A percentile compares a stretch with the other conserved stretches of the same genome.
phyloP scores from a whole-genome alignment of 2,113 vertebrate genomes.

The Speoplatyrhinus poulsoni region DNA sequence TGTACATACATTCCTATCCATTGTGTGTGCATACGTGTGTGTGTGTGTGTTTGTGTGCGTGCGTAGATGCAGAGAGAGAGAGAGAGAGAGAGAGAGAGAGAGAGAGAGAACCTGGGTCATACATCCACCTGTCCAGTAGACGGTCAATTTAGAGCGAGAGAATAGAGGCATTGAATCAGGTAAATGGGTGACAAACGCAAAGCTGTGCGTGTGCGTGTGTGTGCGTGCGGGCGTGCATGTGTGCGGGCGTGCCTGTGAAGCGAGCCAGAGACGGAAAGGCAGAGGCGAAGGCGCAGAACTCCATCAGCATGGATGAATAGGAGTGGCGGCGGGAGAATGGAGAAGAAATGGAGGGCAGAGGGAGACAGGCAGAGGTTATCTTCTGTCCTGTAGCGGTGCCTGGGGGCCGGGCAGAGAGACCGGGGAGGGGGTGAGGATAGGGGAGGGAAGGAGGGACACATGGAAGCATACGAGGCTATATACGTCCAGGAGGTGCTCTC shows the following conservation, averaged over 20 bases:
- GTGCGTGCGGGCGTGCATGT: slow-evolving; percentile 27
- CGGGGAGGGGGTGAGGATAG: not conserved
- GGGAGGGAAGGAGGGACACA: slow-evolving; percentile 6
- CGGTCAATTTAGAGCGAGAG: slow-evolving; percentile 66
- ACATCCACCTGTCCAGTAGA: slow-evolving; percentile 66
- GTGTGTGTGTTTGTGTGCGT: slow-evolving; percentile 27
- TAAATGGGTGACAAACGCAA: slow-evolving; percentile 63
- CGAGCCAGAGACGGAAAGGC: not conserved
- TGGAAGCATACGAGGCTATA: not conserved
- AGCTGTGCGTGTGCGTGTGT: slow-evolving; percentile 18
- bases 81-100: slow-evolving; percentile 21
- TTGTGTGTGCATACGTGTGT: not conserved
- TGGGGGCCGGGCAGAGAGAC: not conserved
- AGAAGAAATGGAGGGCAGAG: slow-evolving; percentile 47
- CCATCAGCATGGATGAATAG: slow-evolving; percentile 67
- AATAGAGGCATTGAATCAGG: slow-evolving; percentile 71
- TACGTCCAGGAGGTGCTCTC: too few relatives aligned
- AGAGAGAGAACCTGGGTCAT: slow-evolving; percentile 55
- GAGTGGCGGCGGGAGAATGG: slow-evolving; percentile 54
- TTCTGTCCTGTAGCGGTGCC: slow-evolving; percentile 30
- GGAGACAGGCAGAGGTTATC: slow-evolving; percentile 69
- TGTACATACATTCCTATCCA: slow-evolving; percentile 5
- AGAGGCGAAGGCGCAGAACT: slow-evolving; percentile 27
- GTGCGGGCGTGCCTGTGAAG: slow-evolving; percentile 13
- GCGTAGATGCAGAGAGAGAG: not conserved